Percentiles rank a stretch among this genome's conserved stretches.
Conservation (phyloP, 2,113 vertebrate genomes). For the Hemichromis elongatus region DNA sequence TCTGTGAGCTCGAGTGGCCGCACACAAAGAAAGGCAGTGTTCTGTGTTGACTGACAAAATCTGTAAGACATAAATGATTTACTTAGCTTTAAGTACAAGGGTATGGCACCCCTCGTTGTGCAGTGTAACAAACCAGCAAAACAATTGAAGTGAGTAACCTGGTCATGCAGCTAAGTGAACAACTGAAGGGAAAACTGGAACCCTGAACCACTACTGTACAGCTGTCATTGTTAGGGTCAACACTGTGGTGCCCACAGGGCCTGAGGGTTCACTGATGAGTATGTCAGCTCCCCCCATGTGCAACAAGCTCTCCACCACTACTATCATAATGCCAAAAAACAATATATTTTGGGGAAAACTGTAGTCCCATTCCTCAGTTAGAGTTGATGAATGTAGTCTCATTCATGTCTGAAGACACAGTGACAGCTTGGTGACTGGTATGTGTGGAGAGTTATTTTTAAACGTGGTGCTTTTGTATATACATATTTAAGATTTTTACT, state of each 20-base stretch:
- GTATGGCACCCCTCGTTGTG: constrained; percentile 6
- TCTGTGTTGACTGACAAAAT: constrained; percentile 51
- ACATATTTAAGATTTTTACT: neutral
- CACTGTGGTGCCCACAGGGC: neutral
- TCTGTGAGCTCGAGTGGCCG: constrained; percentile 46
- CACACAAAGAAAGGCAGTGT: constrained; percentile 64
- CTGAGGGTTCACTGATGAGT: neutral
- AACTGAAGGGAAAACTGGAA: neutral
- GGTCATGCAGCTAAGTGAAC: neutral
- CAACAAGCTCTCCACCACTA: neutral
- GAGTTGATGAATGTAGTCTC: neutral
- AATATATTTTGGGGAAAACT: accelerated
- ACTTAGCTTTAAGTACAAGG: constrained; percentile 41
- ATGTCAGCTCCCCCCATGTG: neutral
- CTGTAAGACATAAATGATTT: constrained; percentile 62
- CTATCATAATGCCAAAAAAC: neutral
- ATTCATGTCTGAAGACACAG: neutral
- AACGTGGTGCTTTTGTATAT: neutral
- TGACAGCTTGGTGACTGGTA: neutral
- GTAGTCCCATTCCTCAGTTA: neutral
- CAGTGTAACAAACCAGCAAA: constrained; percentile 11
- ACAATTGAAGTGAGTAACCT: neutral
- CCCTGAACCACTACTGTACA: neutral
- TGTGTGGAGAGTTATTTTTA: neutral
- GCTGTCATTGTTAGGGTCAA: neutral